These are phyloP conservation scores for Rattus norvegicus DNA, from an alignment of 2,113 vertebrate genomes.

Conservation along the genomic window DNA sequence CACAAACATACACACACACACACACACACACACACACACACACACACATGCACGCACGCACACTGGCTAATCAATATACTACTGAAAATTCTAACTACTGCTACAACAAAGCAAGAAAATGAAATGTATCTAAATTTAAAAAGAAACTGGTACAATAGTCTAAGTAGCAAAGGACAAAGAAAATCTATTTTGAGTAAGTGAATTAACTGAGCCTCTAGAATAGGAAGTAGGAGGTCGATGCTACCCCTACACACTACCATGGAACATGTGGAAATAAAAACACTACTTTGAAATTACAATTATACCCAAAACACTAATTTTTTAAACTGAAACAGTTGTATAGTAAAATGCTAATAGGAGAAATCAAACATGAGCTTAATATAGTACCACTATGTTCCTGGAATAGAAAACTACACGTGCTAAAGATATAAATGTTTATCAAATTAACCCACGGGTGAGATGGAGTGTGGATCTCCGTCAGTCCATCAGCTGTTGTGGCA, in stretches of 20 bases:
- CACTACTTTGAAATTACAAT: background rate
- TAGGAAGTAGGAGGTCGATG: too few relatives aligned
- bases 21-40: too few relatives aligned
- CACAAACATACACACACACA: too few relatives aligned
- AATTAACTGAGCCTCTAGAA: too few relatives aligned
- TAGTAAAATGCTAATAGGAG: background rate
- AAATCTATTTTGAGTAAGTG: too few relatives aligned
- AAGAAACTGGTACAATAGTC: too few relatives aligned
- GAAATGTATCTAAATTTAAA: background rate
- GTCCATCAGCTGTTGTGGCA: background rate
- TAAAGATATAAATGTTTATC: background rate
- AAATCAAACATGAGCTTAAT: background rate
- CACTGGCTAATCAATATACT: background rate
- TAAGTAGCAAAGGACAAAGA: too few relatives aligned
- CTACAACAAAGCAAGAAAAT: background rate
- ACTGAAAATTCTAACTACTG: background rate
- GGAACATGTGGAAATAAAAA: background rate
- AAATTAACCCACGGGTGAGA: background rate
- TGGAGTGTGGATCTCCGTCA: background rate
- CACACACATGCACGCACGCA: too few relatives aligned
- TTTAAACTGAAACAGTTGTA: background rate
- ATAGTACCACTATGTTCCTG: background rate
- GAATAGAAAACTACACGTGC: background rate
- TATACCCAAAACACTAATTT: background rate
- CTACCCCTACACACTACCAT: too few relatives aligned